Evolutionary conservation across 2,113 vertebrate species (phyloP).

Genomic region (Pavo muticus): DNA sequence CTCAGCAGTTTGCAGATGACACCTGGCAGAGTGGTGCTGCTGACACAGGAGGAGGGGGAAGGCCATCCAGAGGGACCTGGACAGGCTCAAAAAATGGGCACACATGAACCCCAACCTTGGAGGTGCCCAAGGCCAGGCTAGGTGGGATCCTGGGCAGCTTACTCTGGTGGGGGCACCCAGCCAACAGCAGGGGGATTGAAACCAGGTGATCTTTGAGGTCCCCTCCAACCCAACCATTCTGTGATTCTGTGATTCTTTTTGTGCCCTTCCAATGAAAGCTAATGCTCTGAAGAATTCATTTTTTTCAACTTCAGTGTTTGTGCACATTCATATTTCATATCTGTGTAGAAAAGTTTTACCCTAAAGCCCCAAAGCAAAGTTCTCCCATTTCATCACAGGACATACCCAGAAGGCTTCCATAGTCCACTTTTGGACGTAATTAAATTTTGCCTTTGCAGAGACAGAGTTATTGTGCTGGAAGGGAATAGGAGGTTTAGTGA

Average conservation of each 20-base stretch:
- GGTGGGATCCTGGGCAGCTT: too few relatives aligned
- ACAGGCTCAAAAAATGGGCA: too few relatives aligned
- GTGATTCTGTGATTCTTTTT: not conserved
- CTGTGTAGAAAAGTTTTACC: not conserved
- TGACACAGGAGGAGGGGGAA: too few relatives aligned
- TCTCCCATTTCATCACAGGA: not conserved
- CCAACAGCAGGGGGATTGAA: too few relatives aligned
- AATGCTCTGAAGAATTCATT: not conserved
- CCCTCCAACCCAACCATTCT: too few relatives aligned
- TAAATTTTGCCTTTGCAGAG: not conserved
- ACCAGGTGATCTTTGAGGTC: too few relatives aligned
- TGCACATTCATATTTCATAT: not conserved
- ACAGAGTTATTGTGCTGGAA: not conserved
- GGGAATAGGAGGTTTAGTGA: not conserved
- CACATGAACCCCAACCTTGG: too few relatives aligned
- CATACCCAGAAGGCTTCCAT: rapidly evolving
- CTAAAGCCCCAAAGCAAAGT: not conserved
- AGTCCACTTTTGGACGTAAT: not conserved
- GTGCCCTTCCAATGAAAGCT: not conserved
- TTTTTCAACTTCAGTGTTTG: not conserved
- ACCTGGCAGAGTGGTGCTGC: too few relatives aligned
- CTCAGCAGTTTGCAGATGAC: too few relatives aligned
- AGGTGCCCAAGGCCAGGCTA: too few relatives aligned
- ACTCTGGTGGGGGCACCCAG: too few relatives aligned
- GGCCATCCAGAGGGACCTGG: too few relatives aligned